Base-by-base conservation (phyloP, 2,888 invertebrate genomes). In the Marasmarcha lunaedactyla region DNA sequence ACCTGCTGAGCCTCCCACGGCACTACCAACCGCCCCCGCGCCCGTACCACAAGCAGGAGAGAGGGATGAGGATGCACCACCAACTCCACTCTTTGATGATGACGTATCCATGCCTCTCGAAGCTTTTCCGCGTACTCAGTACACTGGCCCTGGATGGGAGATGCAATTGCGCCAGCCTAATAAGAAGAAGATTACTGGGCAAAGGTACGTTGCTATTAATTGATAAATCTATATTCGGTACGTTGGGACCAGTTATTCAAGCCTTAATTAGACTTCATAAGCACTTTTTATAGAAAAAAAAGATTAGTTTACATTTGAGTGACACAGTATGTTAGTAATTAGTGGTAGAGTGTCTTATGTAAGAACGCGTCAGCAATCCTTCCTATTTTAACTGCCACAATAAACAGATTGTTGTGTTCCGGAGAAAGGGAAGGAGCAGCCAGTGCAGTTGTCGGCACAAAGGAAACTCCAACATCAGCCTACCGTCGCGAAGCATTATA, bases 101-200 rank as follows among this genome's bases (percentile, higher is more conserved):
- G 97, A 97, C 66, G 90, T 94, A 35, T 94, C 95, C 0, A 89
- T 92, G 68, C 97, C 97, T 0, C 83, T 99, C 39, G 95, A 95
- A 69, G 93, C 93, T 39, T 99, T 96, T 72, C 94, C 96, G 7
- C 87, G 95, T 36, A 87, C 89, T 20, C 86, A 86, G 46, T 93
- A 90, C 63, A 66, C 76, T 1, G 95, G 91, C 0, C 90, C 94
- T 14, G 97, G 97, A 15, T 99, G 98, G 97, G 97, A 97, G 62
- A 93, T 98, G 92, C 94, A 97, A 52, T 79, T 98, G 39, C 87
- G 98, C 1, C 97, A 97, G 64, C 97, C 97, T 1, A 95, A 95
- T 63, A 97, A 97, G 71, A 97, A 97, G 86, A 97, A 96, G 71
- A 94, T 96, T 45, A 96, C 96, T 0, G 95, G 94, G 1, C 95